Evolutionary conservation across 2,797 vertebrate genomes (phyloP).

Genomic region (Hoplostethus mediterraneus): DNA sequence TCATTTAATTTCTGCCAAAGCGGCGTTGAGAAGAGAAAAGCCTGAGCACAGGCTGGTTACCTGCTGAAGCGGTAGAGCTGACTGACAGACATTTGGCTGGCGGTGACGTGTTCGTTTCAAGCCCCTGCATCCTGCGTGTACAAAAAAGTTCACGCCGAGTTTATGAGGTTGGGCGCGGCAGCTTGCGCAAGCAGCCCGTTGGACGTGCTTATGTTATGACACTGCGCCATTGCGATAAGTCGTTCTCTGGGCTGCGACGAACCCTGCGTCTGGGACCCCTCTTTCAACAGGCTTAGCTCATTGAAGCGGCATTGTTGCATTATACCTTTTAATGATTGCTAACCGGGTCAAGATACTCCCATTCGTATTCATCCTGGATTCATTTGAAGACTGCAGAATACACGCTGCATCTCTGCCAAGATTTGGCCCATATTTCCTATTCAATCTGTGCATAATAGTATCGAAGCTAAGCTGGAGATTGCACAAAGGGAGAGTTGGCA

Average conservation of each 20-base stretch:
- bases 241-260: slow-evolving; percentile 18
- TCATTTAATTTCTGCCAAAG: not conserved
- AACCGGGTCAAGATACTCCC: slow-evolving; percentile 58
- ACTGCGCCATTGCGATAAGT: slow-evolving; percentile 4
- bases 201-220: slow-evolving; percentile 8
- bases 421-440: slow-evolving; percentile 52
- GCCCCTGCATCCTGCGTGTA: no score
- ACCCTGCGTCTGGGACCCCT: slow-evolving; percentile 19
- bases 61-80: slow-evolving; percentile 13
- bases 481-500: slow-evolving; percentile 63
- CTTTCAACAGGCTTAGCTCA: slow-evolving; percentile 41
- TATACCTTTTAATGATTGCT: slow-evolving; percentile 68
- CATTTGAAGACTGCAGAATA: slow-evolving; percentile 52
- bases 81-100: not conserved
- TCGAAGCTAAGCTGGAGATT: slow-evolving; percentile 57
- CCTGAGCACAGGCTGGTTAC: slow-evolving; percentile 18
- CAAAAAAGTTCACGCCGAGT: slow-evolving; percentile 24
- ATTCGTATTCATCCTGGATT: slow-evolving; percentile 53
- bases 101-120: not conserved
- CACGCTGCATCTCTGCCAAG: slow-evolving; percentile 37
- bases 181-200: slow-evolving; percentile 3
- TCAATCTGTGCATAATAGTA: slow-evolving; percentile 54
- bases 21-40: slow-evolving; percentile 17
- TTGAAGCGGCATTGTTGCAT: slow-evolving; percentile 43
- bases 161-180: slow-evolving; percentile 9